Base-by-base conservation (phyloP, 2,888 invertebrate species). In the Prenolepis imparis region DNA sequence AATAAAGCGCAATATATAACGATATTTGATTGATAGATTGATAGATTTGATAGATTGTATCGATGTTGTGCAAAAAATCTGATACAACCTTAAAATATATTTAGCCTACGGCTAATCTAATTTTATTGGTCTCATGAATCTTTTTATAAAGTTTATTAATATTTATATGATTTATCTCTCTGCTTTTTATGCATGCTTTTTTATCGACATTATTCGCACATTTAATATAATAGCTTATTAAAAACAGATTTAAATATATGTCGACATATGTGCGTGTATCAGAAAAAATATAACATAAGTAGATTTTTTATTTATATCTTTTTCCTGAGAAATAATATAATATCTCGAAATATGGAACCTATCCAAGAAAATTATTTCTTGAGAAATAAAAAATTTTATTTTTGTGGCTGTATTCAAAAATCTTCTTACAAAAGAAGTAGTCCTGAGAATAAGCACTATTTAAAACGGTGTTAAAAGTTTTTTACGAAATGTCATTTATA, bases 91-190 rank as follows among this genome's bases (percentile, higher is more conserved):
- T 39, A 21, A 55, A 28, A n/a, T 64, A 57, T 36, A 73, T 24
- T 15, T 52, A 48, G 28, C 28, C n/a, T 28, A 57, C 18, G 32
- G 32, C 32, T 21, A 41, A 24, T 44, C 32, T 18, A 41, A 24
- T 36, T n/a, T 66, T 11, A 21, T 21, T 32, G 59, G 18, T 3
- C 3, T 18, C 11, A 21, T 8, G 6, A 59, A 21, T 44, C 9
- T 70, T 44, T 80, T 70, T 70, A 59, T 39, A n/a, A 9, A 3
- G 1, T 59, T 57, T 70, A 70, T 68, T 78, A 44, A 67, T 67
- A 44, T 57, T 68, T 32, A 68, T 68, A 68, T 59, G 59, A 70
- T 36, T 78, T 44, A 59, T 28, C 18, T 52, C 5, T 68, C n/a
- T 24, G 2, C 0, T 41, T 21, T 67, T 57, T 39, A 12, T 21